phyloP scores from a whole-genome alignment of 2,113 vertebrate species.

The Henicopernis longicauda region DNA sequence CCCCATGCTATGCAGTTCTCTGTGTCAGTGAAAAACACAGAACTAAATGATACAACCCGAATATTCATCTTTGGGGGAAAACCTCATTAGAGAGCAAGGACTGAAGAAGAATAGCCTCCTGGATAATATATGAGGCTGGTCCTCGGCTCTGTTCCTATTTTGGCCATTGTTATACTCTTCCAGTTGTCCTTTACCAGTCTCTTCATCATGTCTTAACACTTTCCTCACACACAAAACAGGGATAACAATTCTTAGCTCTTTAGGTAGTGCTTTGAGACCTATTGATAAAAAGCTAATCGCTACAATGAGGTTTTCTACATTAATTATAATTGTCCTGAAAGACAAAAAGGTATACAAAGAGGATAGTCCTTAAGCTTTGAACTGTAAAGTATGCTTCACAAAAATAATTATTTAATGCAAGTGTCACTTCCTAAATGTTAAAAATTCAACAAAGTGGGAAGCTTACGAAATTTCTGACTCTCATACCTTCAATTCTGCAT shows the following conservation, averaged over 20 bases:
- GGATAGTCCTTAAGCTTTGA: not conserved
- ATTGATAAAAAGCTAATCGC: not conserved
- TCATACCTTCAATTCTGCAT: not conserved
- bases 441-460: not conserved
- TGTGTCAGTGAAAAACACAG: not conserved
- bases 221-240: not conserved
- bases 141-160: not conserved
- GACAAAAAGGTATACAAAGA: not conserved
- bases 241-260: not conserved
- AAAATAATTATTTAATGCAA: not conserved
- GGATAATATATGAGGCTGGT: not conserved
- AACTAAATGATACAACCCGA: not conserved
- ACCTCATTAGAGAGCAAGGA: not conserved
- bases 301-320: not conserved
- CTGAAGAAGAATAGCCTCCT: not conserved
- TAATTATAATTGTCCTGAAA: not conserved
- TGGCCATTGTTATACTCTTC: not conserved
- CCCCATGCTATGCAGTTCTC: not conserved
- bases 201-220: not conserved
- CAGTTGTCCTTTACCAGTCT: not conserved
- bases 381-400: not conserved
- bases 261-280: not conserved
- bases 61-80: not conserved
- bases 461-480: not conserved
- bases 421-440: not conserved